Evolutionary conservation across 2,888 invertebrate species (phyloP).

Genomic region (Drosophila birchii): DNA sequence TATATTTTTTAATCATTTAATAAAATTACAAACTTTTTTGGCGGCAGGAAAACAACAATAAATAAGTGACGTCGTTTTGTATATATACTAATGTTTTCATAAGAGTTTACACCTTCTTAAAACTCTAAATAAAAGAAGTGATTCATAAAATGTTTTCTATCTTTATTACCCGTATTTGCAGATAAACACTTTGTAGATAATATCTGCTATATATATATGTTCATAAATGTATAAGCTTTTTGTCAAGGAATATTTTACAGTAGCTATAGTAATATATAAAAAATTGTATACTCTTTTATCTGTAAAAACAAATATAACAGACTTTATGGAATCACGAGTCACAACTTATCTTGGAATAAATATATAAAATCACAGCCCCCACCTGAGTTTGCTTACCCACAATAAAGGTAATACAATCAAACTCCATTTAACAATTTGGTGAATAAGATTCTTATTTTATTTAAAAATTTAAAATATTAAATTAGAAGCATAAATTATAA

Average conservation of each 20-base stretch:
- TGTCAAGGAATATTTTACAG: background rate
- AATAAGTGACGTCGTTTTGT: background rate
- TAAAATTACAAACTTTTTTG: background rate
- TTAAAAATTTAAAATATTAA: background rate
- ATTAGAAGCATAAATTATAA: conserved; percentile 5
- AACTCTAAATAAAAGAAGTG: background rate
- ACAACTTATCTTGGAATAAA: background rate
- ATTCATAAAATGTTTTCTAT: background rate
- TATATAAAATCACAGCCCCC: background rate
- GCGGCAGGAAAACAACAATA: background rate
- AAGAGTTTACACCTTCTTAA: background rate
- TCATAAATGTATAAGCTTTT: background rate
- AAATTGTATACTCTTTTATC: background rate
- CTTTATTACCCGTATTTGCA: background rate
- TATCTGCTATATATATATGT: background rate
- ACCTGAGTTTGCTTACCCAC: background rate
- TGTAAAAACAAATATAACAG: no score
- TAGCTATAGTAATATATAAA: background rate
- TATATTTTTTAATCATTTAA: background rate
- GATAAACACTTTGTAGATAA: background rate
- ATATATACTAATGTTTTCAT: no score
- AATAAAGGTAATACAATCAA: background rate
- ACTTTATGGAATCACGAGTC: background rate
- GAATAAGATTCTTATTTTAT: conserved; percentile 16
- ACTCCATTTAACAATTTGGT: background rate